Percentiles rank a stretch among this genome's conserved stretches.
Evolutionary conservation across 2,113 vertebrate species (phyloP).

Genomic region (cattle (Bos taurus)): ARS-UCD2.0 NC_037348.1:36949501-36950000

Average conservation of each 20-base stretch:
- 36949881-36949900: not conserved
- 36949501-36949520: not conserved
- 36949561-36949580: not conserved
- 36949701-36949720: too few relatives aligned
- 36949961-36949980: not conserved
- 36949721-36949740: too few relatives aligned
- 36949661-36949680: too few relatives aligned
- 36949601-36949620: not conserved
- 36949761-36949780: too few relatives aligned
- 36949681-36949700: too few relatives aligned
- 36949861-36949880: not conserved
- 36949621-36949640: accelerated
- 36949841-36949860: not conserved
- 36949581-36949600: not conserved
- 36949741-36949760: too few relatives aligned
- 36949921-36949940: not conserved
- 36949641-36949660: too few relatives aligned
- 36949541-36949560: not conserved
- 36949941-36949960: not conserved
- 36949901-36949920: not conserved
- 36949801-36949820: too few relatives aligned
- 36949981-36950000: not conserved
- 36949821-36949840: not conserved
- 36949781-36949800: too few relatives aligned
- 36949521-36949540: not conserved